Evolutionary conservation across 23 tunicate genomes (phyloP).

Genomic region (Trididemnum miniatum): DNA sequence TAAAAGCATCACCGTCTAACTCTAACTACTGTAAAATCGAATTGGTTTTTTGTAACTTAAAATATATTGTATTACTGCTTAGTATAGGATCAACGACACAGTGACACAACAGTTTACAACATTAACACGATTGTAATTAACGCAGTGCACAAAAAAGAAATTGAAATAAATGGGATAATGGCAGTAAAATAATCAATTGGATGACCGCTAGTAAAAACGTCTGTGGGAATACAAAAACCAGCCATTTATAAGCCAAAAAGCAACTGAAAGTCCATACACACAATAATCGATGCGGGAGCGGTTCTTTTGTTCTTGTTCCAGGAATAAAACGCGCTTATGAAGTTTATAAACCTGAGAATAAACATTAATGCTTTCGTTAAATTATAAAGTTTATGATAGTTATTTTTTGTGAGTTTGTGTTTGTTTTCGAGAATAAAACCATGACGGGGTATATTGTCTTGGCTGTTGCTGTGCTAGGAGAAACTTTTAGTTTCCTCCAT

Average conservation of each 20-base stretch:
- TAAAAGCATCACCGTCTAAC: no score
- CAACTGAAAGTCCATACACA: constrained; percentile 58
- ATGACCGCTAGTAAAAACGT: no score
- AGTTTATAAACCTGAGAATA: constrained; percentile 56
- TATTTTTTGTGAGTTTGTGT: no score
- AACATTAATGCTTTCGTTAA: no score
- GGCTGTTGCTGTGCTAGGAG: no score
- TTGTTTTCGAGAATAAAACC: no score
- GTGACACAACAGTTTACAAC: constrained; percentile 14
- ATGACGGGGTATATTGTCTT: no score
- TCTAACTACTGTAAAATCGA: neutral
- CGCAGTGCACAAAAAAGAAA: neutral
- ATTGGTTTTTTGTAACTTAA: no score
- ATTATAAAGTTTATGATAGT: no score
- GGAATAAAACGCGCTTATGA: constrained; percentile 43
- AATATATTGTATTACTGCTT: neutral
- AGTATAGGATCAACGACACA: constrained; percentile 1
- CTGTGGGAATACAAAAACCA: constrained; percentile 81
- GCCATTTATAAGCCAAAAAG: constrained; percentile 73
- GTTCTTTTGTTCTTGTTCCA: constrained; percentile 52
- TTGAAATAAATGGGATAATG: neutral
- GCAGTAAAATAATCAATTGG: no score
- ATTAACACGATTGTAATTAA: constrained; percentile 6
- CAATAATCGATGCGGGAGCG: constrained; percentile 32
- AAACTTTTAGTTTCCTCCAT: no score